Evolutionary conservation across 1,140 invertebrate species (phyloP), one percentile per base, ranked within the genome.

Genomic region (Saccostrea glomerata): DNA sequence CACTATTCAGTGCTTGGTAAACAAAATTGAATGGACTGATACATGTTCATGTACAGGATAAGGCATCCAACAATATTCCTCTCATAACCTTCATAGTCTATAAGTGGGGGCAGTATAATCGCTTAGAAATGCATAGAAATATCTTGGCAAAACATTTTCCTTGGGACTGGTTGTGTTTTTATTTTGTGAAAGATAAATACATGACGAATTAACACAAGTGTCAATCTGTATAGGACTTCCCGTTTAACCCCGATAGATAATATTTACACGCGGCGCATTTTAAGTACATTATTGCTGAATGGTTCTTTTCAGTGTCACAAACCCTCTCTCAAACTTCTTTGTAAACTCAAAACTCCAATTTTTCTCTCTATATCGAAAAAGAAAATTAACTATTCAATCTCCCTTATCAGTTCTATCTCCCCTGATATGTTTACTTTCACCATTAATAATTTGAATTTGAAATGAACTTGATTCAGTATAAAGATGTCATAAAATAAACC

Each of bases 341-440:
- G 25, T 30, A 25, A 77, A 77, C 70, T 36, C 36, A 77, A 63
- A 30, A 77, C 23, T 30, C 25, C 25, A 15, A 77, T 30, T 77
- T 77, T 30, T 30, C 70, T 25, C 25, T 77, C 25, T 77, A 77
- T 77, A 77, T 77, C 23, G 13, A 30, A 13, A 77, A 77, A 77
- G 70, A 77, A 77, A 77, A 77, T 77, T 15, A 77, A 77, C 70
- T 77, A 77, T 77, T 77, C 70, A 77, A 77, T 77, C 25, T 77
- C 23, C 17, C 70, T 77, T 77, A 77, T 77, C 70, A 77, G 25
- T 77, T 9, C 70, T 25, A 77, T 77, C 70, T 77, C 13, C 23
- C 9, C 13, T 77, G 70, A 77, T 77, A 25, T 77, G 70, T 77
- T 77, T 77, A 77, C 70, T 77, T 36, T 36, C 70, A 15, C 25